Evolutionary conservation across 2,888 invertebrate species (phyloP).

Genomic region (Brachylomia viminalis): DNA sequence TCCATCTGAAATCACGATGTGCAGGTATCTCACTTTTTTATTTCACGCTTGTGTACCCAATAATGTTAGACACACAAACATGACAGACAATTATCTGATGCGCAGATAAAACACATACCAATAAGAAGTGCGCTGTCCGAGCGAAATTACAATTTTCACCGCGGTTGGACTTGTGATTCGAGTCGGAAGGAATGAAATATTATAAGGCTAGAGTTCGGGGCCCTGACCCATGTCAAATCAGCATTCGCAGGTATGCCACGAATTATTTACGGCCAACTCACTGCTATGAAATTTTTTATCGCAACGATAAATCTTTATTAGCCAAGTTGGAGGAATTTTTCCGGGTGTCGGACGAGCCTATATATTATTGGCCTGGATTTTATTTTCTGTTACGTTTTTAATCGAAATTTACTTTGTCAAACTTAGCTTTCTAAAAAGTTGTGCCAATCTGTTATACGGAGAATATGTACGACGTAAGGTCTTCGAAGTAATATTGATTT

Average conservation of each 20-base stretch:
- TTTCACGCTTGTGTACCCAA: slow-evolving; percentile 8
- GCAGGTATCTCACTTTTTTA: neutral
- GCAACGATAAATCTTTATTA: slow-evolving; percentile 87
- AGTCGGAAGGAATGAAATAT: slow-evolving; percentile 87
- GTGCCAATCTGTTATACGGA: slow-evolving; percentile 23
- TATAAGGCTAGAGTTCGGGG: slow-evolving; percentile 79
- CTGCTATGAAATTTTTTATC: slow-evolving; percentile 87
- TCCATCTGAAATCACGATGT: neutral
- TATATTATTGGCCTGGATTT: slow-evolving; percentile 59
- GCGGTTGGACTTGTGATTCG: slow-evolving; percentile 82
- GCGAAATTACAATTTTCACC: slow-evolving; percentile 85
- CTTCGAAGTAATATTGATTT: slow-evolving; percentile 60
- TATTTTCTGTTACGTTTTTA: slow-evolving; percentile 51
- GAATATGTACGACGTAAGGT: slow-evolving; percentile 54
- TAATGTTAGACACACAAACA: slow-evolving; percentile 1
- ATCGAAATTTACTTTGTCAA: slow-evolving; percentile 52
- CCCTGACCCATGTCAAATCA: slow-evolving; percentile 89
- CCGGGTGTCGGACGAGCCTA: slow-evolving; percentile 67
- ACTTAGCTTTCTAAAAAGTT: slow-evolving; percentile 33
- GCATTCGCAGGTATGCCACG: slow-evolving; percentile 88
- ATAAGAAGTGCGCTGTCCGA: slow-evolving; percentile 77
- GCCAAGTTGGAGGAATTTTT: slow-evolving; percentile 79
- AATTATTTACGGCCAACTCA: slow-evolving; percentile 88
- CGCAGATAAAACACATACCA: slow-evolving; percentile 64
- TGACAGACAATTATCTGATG: slow-evolving; percentile 24